These are phyloP conservation scores for Antedon mediterranea DNA, from an alignment of 53 echinoderm and acorn worm species.

Conservation along the genomic window DNA sequence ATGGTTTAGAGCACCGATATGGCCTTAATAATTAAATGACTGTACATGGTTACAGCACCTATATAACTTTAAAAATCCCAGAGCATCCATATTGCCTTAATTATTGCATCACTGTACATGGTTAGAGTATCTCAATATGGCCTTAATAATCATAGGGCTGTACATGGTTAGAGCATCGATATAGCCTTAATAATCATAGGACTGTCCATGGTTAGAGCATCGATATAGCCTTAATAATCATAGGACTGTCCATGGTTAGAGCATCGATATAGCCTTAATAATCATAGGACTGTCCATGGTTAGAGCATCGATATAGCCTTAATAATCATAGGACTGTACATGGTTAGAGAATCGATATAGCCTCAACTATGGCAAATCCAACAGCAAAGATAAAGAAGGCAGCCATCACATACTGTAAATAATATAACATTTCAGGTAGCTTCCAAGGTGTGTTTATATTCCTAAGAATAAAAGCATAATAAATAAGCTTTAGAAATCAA, in stretches of 20 bases:
- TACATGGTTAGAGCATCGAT: no score
- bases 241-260: not conserved
- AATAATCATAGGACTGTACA: slow-evolving; percentile 25
- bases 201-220: no score
- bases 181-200: no score
- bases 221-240: no score
- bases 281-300: no score
- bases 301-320: not conserved
- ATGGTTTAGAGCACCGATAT: no score
- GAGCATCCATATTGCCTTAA: not conserved
- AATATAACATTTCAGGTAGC: slow-evolving; percentile 43
- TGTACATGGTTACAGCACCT: no score
- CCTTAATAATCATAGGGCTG: slow-evolving; percentile 22
- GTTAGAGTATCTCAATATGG: not conserved
- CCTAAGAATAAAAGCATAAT: slow-evolving; percentile 28
- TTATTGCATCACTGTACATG: no score
- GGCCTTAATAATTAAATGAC: slow-evolving; percentile 24
- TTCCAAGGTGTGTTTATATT: slow-evolving; percentile 61
- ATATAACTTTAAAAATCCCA: no score
- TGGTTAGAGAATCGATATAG: not conserved
- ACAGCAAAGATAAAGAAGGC: slow-evolving; percentile 85
- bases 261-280: not conserved
- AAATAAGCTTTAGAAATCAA: no score
- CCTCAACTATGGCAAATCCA: slow-evolving; percentile 45
- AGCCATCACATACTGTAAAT: slow-evolving; percentile 51